Evolutionary conservation across 2,888 invertebrate species (phyloP).

Genomic region (Oxyteleia sp.): DNA sequence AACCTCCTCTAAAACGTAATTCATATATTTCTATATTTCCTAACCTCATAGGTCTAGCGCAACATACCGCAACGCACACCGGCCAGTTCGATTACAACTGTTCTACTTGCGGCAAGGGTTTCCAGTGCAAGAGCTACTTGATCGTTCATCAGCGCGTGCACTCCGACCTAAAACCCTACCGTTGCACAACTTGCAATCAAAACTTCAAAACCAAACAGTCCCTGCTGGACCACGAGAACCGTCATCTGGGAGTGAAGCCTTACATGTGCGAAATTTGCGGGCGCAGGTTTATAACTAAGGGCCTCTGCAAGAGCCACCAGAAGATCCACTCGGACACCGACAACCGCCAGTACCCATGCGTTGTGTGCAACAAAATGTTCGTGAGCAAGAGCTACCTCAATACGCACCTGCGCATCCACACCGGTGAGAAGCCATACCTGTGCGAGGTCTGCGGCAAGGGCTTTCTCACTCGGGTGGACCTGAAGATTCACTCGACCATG

Average conservation of each 20-base stretch:
- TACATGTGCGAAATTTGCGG: slow-evolving; percentile 89
- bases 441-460: slow-evolving; percentile 90
- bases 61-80: slow-evolving; percentile 90
- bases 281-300: slow-evolving; percentile 89
- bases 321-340: slow-evolving; percentile 89
- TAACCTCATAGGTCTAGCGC: slow-evolving; percentile 89
- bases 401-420: slow-evolving; percentile 89
- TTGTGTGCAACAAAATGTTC: slow-evolving; percentile 89
- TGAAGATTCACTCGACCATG: slow-evolving; percentile 90
- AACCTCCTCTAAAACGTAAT: no score
- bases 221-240: slow-evolving; percentile 89
- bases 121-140: slow-evolving; percentile 90
- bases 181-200: slow-evolving; percentile 89
- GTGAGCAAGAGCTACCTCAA: slow-evolving; percentile 90
- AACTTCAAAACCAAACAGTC: slow-evolving; percentile 90
- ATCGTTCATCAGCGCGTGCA: slow-evolving; percentile 90
- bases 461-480: slow-evolving; percentile 89
- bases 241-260: slow-evolving; percentile 90
- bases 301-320: slow-evolving; percentile 89
- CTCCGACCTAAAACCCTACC: slow-evolving; percentile 89
- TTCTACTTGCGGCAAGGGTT: slow-evolving; percentile 90
- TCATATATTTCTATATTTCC: no score
- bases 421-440: slow-evolving; percentile 89
- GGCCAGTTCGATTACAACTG: slow-evolving; percentile 89
- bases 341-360: slow-evolving; percentile 89